Conservation (phyloP, 2,888 invertebrate genomes). For the Dryadula phaetusa region DNA sequence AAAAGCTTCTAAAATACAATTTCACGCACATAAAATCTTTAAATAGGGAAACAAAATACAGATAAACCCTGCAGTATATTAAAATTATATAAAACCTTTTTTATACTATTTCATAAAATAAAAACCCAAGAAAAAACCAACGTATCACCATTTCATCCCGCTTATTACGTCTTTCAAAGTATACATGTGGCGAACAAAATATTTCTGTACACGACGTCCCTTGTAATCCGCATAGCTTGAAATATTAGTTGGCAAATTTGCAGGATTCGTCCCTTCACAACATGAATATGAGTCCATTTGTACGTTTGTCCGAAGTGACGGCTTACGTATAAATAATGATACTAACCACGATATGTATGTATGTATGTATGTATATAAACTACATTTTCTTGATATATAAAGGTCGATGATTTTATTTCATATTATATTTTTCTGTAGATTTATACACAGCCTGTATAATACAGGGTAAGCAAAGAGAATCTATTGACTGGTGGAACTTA, state of each 20-base stretch:
- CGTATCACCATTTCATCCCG: background rate
- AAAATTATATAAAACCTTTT: too few species aligned
- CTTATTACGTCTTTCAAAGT: conserved; percentile 2
- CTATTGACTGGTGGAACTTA: too few species aligned
- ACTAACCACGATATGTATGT: background rate
- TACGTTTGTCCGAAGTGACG: conserved; percentile 46
- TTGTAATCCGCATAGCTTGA: conserved; percentile 43
- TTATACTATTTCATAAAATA: background rate
- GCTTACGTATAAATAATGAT: conserved; percentile 39
- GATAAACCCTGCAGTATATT: too few species aligned
- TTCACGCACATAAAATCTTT: too few species aligned
- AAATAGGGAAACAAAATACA: too few species aligned
- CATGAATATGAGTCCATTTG: conserved; percentile 46
- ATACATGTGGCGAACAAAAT: background rate
- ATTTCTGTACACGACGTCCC: conserved; percentile 11
- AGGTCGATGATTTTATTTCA: too few species aligned
- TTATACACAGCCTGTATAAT: too few species aligned
- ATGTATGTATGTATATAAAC: background rate
- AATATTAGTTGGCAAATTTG: conserved; percentile 47
- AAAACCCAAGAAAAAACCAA: background rate
- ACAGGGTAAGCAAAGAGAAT: too few species aligned
- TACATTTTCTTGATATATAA: too few species aligned
- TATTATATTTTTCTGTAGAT: too few species aligned
- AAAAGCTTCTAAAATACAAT: too few species aligned
- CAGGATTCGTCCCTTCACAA: conserved; percentile 44